Base-by-base conservation (phyloP, 37 sponge, comb jelly and placozoan genomes). In the Theonella swinhoei region DNA sequence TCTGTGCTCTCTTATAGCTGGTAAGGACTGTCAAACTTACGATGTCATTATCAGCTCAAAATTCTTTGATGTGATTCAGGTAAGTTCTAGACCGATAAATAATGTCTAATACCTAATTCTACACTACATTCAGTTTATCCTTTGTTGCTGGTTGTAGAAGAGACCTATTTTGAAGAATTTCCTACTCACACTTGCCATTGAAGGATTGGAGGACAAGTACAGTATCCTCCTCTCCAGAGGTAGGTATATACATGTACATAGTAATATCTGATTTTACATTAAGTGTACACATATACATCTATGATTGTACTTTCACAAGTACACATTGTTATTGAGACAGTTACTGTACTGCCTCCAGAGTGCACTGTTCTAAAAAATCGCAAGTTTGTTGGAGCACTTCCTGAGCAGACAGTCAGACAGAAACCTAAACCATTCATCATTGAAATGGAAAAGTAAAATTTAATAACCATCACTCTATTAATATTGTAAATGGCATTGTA, bases 141-240 rank as follows among this genome's bases (percentile, higher is more conserved):
- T 35, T 65, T 42, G 4, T 4, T 24, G 71, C 24, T 34, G n/a
- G 26, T 7, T 69, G 8, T 62, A 91, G 86, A 77, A 73, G 31
- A 74, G 95, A 60, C 82, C 78, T 20, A 28, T 86, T 1, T 71
- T 97, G 90, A 87, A 88, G 80, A 58, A 83, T 11, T 95, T 97
- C 58, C 72, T 97, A 0, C 82, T 95, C 34, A 95, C 96, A 23
- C n/a, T 97, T 3, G 77, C 89, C 0, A 60, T 97, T 66, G 97
- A 97, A 62, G 97, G 95, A n/a, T 64, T 97, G 47, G 97, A 97
- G 35, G 87, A 90, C 35, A 97, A 97, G 78, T 95, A 95, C 68
- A 54, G 63, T 26, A 39, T 93, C 0, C 36, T 68, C 22, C 75
- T 95, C 60, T 89, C 90, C 22, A 86, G 96, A 90, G 93, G 96